phyloP scores from a whole-genome alignment of 2,113 vertebrate genomes.

The Penelope pileata region DNA sequence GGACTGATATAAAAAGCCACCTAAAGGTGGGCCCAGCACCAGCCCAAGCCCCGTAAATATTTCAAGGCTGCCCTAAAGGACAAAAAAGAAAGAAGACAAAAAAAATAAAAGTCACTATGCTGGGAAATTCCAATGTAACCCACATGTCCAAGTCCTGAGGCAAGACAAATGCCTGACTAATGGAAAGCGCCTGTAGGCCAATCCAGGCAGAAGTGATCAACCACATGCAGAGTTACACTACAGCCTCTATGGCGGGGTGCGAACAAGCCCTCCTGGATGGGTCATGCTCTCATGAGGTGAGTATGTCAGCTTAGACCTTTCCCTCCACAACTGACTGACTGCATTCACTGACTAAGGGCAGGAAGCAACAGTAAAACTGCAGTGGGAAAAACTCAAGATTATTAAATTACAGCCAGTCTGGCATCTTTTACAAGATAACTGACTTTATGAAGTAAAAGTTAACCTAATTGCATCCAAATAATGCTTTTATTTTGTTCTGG shows the following conservation, averaged over 20 bases:
- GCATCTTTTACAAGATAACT: not conserved
- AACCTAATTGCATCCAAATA: not conserved
- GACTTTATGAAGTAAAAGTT: too few relatives aligned
- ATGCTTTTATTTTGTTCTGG: not conserved
- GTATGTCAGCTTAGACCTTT: not conserved
- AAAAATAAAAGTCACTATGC: not conserved
- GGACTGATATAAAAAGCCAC: constrained; percentile 90
- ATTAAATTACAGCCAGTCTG: not conserved
- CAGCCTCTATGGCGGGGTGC: not conserved
- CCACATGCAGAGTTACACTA: not conserved
- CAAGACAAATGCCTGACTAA: not conserved
- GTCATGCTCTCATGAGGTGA: not conserved
- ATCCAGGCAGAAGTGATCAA: not conserved
- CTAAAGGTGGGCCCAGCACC: constrained; percentile 91
- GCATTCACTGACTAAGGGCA: not conserved
- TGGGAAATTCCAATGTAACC: not conserved
- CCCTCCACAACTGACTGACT: not conserved
- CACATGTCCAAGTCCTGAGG: not conserved
- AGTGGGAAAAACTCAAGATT: not conserved
- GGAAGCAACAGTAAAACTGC: not conserved
- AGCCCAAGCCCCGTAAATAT: constrained; percentile 90
- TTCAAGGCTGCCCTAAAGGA: constrained; percentile 89
- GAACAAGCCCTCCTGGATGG: not conserved
- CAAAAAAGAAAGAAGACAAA: not conserved
- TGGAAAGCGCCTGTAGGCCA: not conserved